Conservation (phyloP, 2,113 vertebrate genomes). For the Sinocyclocheilus anshuiensis region DNA sequence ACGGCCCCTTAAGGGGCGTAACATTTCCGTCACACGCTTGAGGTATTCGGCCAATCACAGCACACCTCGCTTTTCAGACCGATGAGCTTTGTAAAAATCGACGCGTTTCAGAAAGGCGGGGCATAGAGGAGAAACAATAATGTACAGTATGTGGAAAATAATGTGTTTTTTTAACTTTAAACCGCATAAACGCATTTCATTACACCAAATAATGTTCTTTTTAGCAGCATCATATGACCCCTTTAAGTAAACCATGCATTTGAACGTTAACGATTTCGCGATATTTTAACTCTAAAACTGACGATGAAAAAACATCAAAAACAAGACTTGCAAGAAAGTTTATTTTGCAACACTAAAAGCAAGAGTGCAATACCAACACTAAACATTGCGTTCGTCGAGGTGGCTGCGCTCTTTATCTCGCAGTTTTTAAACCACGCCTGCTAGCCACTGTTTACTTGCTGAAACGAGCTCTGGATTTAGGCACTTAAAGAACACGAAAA, state of each 20-base stretch:
- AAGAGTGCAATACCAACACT: neutral
- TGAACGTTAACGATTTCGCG: neutral
- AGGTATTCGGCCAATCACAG: too few relatives aligned
- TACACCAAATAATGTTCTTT: too few relatives aligned
- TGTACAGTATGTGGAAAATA: too few relatives aligned
- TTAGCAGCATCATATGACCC: too few relatives aligned
- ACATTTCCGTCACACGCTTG: too few relatives aligned
- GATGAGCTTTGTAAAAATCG: too few relatives aligned
- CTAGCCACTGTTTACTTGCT: neutral
- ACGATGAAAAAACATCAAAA: neutral
- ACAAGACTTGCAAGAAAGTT: neutral
- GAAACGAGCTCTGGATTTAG: neutral
- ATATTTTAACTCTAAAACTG: neutral
- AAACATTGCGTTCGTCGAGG: neutral
- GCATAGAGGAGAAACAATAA: too few relatives aligned
- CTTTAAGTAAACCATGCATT: neutral
- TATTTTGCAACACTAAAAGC: neutral
- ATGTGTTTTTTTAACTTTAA: too few relatives aligned
- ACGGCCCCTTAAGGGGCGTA: too few relatives aligned
- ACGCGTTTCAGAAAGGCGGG: too few relatives aligned
- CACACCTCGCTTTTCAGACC: too few relatives aligned
- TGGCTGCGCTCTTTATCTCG: neutral
- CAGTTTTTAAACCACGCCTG: conserved; percentile 38
- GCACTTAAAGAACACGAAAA: neutral
- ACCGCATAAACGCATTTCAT: too few relatives aligned